A percentile compares a stretch with the other conserved stretches of the same genome.
Evolutionary conservation across 2,888 invertebrate species (phyloP).

Genomic region (Lasioglossum lativentre): DNA sequence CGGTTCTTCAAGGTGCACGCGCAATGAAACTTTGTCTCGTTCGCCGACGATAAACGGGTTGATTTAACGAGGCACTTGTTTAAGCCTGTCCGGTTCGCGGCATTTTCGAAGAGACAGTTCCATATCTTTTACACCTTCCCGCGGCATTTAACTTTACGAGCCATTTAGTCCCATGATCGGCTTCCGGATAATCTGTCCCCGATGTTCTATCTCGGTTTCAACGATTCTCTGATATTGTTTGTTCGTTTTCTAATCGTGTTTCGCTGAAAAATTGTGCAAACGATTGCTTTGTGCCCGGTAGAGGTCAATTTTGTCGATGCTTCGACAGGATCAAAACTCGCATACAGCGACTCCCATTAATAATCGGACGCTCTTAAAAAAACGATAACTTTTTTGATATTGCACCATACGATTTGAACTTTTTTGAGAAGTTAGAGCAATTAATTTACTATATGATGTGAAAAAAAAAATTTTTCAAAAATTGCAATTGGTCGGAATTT

Average conservation of each 20-base stretch:
- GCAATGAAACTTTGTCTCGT: neutral
- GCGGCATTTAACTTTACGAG: conserved; percentile 10
- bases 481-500: too few species aligned
- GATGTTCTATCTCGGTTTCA: neutral
- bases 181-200: neutral
- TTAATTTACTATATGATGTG: too few species aligned
- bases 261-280: neutral
- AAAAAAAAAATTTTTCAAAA: too few species aligned
- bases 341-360: too few species aligned
- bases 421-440: too few species aligned
- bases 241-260: neutral
- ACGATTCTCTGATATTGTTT: neutral
- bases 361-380: too few species aligned
- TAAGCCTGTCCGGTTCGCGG: conserved; percentile 1
- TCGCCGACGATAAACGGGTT: conserved; percentile 18
- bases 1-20: conserved; percentile 3
- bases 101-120: neutral
- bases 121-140: neutral
- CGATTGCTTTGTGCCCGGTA: too few species aligned
- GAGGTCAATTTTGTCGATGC: neutral
- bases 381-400: too few species aligned
- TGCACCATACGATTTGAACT: too few species aligned
- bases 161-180: conserved; percentile 9
- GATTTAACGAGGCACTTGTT: conserved; percentile 36
- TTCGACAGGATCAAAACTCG: neutral